phyloP scores from a whole-genome alignment of 2,888 invertebrate species.

The Xestia ashworthii region DNA sequence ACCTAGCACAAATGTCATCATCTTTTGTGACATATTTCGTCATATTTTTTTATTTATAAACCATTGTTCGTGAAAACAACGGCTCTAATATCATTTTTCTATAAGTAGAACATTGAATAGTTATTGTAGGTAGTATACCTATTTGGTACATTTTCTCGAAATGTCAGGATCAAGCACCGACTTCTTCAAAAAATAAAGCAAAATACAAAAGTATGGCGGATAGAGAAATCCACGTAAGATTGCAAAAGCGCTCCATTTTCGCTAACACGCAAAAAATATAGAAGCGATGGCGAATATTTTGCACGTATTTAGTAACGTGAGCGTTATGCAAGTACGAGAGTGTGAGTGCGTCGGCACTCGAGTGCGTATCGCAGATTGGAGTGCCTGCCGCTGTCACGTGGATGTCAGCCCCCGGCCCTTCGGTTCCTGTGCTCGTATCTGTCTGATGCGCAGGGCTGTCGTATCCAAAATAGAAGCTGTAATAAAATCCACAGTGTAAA shows the following conservation, averaged over 20 bases:
- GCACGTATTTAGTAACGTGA: constrained; percentile 44
- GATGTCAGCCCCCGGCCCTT: constrained; percentile 60
- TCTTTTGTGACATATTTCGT: constrained; percentile 18
- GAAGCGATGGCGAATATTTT: constrained; percentile 36
- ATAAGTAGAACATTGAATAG: background rate
- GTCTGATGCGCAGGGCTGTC: constrained; percentile 58
- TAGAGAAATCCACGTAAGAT: constrained; percentile 12
- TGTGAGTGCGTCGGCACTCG: constrained; percentile 66
- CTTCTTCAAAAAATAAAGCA: background rate
- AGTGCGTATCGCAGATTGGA: constrained; percentile 74
- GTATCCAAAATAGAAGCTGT: background rate
- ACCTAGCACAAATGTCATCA: constrained; percentile 6
- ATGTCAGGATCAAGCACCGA: no score
- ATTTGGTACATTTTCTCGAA: background rate
- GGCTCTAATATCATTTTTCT: background rate
- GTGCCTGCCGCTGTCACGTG: constrained; percentile 74
- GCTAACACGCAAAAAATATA: constrained; percentile 33
- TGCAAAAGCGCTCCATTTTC: constrained; percentile 41
- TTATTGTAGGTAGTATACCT: background rate
- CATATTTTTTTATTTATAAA: constrained; percentile 31
- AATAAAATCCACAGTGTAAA: no score
- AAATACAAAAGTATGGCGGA: background rate
- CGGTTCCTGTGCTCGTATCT: constrained; percentile 42
- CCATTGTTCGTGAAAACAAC: constrained; percentile 27
- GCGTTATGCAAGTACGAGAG: constrained; percentile 22